phyloP scores from a whole-genome alignment of 2,888 invertebrate species.

The Phyllotreta striolata region DNA sequence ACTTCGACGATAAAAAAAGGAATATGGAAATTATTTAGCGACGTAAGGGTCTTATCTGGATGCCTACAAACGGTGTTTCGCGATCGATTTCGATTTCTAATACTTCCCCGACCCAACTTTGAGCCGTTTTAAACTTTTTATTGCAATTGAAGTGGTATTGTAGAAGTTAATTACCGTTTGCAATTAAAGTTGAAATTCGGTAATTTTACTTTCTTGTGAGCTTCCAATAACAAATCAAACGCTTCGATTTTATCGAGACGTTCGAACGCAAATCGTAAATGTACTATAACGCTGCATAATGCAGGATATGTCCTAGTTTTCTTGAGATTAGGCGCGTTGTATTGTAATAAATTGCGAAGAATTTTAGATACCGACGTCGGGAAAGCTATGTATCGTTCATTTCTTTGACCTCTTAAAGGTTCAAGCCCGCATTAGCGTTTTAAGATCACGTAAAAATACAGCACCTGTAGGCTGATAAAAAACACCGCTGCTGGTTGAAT shows the following conservation, averaged over 20 bases:
- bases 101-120: constrained; percentile 21
- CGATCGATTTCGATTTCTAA: constrained; percentile 23
- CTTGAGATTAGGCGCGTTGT: neutral
- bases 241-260: neutral
- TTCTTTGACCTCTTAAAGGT: constrained; percentile 58
- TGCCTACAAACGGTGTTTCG: constrained; percentile 37
- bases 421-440: constrained; percentile 56
- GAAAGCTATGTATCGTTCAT: constrained; percentile 46
- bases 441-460: constrained; percentile 46
- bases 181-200: constrained; percentile 19
- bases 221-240: too few relatives aligned
- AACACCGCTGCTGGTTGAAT: constrained; percentile 31
- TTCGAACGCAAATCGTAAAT: neutral
- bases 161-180: constrained; percentile 24
- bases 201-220: too few relatives aligned
- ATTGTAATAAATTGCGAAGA: neutral
- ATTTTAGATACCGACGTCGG: constrained; percentile 27
- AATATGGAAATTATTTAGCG: constrained; percentile 50
- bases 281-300: too few relatives aligned
- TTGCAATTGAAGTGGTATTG: constrained; percentile 18
- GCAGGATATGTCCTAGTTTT: too few relatives aligned
- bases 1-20: constrained; percentile 50
- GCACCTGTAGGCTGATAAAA: constrained; percentile 37
- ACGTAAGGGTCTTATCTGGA: constrained; percentile 43
- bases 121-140: constrained; percentile 21